A percentile compares a stretch with the other conserved stretches of the same genome.
These are phyloP conservation scores for Girardia tigrina DNA, from an alignment of 2,888 invertebrate species.

Conservation along the genomic window DNA sequence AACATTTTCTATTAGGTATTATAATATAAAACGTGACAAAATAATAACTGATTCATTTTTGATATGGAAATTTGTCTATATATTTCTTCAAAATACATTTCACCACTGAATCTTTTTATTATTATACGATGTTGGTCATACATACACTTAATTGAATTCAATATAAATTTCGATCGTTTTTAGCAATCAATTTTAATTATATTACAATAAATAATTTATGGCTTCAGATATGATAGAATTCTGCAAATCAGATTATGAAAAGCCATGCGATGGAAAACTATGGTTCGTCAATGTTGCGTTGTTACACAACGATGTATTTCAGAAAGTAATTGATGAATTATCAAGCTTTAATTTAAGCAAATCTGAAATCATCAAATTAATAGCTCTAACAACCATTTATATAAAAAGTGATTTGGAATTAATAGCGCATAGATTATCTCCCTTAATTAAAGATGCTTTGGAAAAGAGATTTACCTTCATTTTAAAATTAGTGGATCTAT, in stretches of 20 bases:
- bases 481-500: background rate
- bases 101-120: no score
- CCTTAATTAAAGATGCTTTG: background rate
- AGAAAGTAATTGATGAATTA: background rate
- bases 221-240: background rate
- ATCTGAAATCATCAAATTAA: background rate
- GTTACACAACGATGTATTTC: background rate
- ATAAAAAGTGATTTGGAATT: conserved; percentile 13
- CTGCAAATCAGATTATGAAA: background rate
- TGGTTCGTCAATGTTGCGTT: background rate
- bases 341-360: conserved; percentile 8
- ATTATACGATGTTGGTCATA: no score
- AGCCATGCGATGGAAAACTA: background rate
- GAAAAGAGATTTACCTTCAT: background rate
- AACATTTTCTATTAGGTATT: no score
- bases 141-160: no score
- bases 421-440: background rate
- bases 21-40: no score
- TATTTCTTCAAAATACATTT: no score
- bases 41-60: no score
- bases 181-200: no score
- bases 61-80: no score
- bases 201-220: no score
- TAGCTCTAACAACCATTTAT: background rate
- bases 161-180: no score